Percentiles rank a stretch among this genome's conserved stretches.
Evolutionary conservation across 2,888 invertebrate genomes (phyloP).

Genomic region (Agrochola circellaris): DNA sequence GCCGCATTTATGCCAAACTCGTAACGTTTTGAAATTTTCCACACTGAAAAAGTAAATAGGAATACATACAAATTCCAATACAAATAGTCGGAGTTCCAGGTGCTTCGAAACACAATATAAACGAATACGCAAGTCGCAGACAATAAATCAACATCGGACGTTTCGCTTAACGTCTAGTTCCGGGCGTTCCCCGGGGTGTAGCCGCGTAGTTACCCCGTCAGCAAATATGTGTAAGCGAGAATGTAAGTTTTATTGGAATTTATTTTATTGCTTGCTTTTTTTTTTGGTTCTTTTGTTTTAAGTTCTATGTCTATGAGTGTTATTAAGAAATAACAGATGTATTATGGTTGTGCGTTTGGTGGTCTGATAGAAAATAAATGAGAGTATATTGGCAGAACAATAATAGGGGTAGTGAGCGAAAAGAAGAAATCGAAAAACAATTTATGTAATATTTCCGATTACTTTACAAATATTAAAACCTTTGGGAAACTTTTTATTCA

Average conservation of each 20-base stretch:
- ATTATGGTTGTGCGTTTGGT: not conserved
- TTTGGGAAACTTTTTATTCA: not conserved
- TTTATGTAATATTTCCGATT: not conserved
- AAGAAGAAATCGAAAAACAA: not conserved
- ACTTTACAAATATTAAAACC: not conserved
- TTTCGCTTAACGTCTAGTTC: constrained; percentile 73
- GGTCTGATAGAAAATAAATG: too few species aligned
- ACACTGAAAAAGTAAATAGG: constrained; percentile 45
- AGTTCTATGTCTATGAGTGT: not conserved
- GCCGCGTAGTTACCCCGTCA: constrained; percentile 40
- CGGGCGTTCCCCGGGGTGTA: constrained; percentile 51
- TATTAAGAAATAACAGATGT: not conserved
- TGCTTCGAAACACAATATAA: constrained; percentile 45
- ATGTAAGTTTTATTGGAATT: constrained; percentile 39
- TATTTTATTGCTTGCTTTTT: constrained; percentile 24
- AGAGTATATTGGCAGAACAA: not conserved
- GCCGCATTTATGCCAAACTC: constrained; percentile 19
- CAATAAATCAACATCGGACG: constrained; percentile 75
- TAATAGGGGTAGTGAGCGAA: not conserved
- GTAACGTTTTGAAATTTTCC: constrained; percentile 39
- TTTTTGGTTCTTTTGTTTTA: constrained; percentile 2
- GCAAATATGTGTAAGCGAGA: constrained; percentile 48
- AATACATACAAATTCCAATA: constrained; percentile 46
- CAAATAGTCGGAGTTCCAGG: constrained; percentile 46
- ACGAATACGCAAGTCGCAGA: constrained; percentile 60